phyloP scores from a whole-genome alignment of 2,797 vertebrate genomes.

The Scolopax rusticola region DNA sequence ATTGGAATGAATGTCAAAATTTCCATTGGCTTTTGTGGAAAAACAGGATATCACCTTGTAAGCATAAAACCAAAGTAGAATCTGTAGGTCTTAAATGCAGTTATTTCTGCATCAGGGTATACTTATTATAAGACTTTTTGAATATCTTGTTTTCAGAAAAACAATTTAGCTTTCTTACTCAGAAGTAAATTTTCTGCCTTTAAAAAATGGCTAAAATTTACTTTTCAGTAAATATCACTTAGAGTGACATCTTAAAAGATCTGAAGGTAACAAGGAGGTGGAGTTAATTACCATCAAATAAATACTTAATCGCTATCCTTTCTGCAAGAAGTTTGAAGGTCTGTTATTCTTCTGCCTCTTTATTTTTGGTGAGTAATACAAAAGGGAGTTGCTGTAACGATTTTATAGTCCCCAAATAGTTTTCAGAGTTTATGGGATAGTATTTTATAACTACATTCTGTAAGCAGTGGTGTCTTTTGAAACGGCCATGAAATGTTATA shows the following conservation, averaged over 20 bases:
- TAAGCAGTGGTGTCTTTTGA: conserved; percentile 5
- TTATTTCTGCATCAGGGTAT: not conserved
- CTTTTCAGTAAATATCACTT: not conserved
- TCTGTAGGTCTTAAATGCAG: conserved; percentile 16
- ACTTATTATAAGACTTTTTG: not conserved
- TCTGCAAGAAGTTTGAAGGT: not conserved
- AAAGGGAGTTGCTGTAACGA: not conserved
- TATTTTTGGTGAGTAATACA: conserved; percentile 1
- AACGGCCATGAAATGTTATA: not conserved
- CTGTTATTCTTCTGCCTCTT: rapidly evolving
- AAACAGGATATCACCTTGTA: not conserved
- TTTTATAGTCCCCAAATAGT: conserved; percentile 7
- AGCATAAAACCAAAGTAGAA: not conserved
- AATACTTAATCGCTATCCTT: not conserved
- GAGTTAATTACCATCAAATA: conserved; percentile 13
- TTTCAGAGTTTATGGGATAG: conserved; percentile 30
- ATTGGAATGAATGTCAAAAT: conserved; percentile 30
- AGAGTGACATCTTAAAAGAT: not conserved
- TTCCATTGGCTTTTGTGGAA: conserved; percentile 32
- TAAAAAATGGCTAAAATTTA: conserved; percentile 5
- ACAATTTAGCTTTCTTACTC: not conserved
- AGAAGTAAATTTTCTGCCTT: not conserved
- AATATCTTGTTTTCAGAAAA: not conserved
- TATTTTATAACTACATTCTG: conserved; percentile 43
- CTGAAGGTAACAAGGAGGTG: conserved; percentile 12